Percentiles rank a stretch among this genome's conserved stretches.
Evolutionary conservation across 2,113 vertebrate species (phyloP).

Genomic region (Labeo rohita): DNA sequence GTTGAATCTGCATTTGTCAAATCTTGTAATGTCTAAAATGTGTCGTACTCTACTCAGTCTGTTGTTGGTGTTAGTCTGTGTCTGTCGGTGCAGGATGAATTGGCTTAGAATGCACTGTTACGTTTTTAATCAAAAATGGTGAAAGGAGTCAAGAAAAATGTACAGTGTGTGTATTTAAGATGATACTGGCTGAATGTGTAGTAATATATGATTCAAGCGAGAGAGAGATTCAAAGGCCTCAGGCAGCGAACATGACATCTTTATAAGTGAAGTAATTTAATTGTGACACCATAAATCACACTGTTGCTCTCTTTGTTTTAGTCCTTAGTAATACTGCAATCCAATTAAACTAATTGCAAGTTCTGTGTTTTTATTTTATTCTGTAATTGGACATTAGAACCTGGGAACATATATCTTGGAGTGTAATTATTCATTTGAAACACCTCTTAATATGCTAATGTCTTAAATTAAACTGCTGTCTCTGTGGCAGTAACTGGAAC

Average conservation of each 20-base stretch:
- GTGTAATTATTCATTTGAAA: conserved; percentile 70
- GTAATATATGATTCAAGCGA: conserved; percentile 30
- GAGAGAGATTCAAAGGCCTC: conserved; percentile 48
- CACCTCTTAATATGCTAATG: conserved; percentile 70
- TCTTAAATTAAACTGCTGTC: conserved; percentile 68
- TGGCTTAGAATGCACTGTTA: too few species aligned
- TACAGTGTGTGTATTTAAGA: neutral
- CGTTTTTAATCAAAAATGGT: neutral
- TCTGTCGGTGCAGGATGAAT: too few species aligned
- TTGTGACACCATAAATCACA: conserved; percentile 58
- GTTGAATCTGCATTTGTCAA: too few species aligned
- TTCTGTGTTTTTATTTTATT: conserved; percentile 69
- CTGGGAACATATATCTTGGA: conserved; percentile 63
- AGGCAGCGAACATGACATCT: conserved; percentile 53
- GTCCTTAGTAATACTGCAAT: conserved; percentile 61
- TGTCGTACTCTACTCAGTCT: too few species aligned
- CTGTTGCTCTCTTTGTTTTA: conserved; percentile 61
- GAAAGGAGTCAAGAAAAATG: neutral
- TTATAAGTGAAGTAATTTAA: conserved; percentile 60
- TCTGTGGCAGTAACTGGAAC: conserved; percentile 59
- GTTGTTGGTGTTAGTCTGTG: too few species aligned
- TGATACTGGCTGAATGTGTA: neutral
- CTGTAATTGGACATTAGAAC: conserved; percentile 62
- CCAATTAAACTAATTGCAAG: conserved; percentile 63
- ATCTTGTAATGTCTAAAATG: too few species aligned